A percentile compares a stretch with the other conserved stretches of the same genome.
phyloP scores from a whole-genome alignment of 1,140 invertebrate species.

The Eubasilissa regina region DNA sequence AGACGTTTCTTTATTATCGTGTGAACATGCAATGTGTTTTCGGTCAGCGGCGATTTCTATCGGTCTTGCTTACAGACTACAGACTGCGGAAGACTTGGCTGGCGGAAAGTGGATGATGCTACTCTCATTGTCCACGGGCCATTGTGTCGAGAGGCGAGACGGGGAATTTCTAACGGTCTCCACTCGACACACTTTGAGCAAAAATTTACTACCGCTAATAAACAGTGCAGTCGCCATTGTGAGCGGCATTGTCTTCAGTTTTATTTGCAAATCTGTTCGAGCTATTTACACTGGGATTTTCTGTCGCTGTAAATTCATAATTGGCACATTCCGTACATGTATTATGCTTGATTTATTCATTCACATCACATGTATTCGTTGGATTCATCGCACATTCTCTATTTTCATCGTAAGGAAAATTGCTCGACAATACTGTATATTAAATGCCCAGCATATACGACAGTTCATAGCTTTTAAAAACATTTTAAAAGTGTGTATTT shows the following conservation, averaged over 20 bases:
- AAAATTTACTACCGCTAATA: conserved; percentile 29
- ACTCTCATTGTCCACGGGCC: conserved; percentile 37
- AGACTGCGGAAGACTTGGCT: too few species aligned
- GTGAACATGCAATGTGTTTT: conserved; percentile 20
- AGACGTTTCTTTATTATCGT: background rate
- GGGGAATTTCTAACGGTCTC: conserved; percentile 47
- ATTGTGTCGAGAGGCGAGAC: conserved; percentile 35
- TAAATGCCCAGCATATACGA: too few species aligned
- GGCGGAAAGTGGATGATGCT: conserved; percentile 27
- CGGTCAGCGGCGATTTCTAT: conserved; percentile 35
- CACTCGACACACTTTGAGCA: conserved; percentile 35
- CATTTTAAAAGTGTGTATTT: too few species aligned
- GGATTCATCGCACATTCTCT: too few species aligned
- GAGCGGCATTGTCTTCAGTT: conserved; percentile 17
- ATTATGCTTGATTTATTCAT: too few species aligned
- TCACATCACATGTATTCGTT: too few species aligned
- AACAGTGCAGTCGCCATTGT: conserved; percentile 4
- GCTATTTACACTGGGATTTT: background rate
- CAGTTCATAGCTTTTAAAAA: too few species aligned
- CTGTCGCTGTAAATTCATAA: background rate
- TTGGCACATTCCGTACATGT: too few species aligned
- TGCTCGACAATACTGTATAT: too few species aligned
- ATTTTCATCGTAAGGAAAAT: too few species aligned
- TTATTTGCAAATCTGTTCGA: conserved; percentile 6
- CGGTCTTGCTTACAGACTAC: background rate